Evolutionary conservation across 2,797 vertebrate species (phyloP).

Genomic region (Enoplosus armatus): DNA sequence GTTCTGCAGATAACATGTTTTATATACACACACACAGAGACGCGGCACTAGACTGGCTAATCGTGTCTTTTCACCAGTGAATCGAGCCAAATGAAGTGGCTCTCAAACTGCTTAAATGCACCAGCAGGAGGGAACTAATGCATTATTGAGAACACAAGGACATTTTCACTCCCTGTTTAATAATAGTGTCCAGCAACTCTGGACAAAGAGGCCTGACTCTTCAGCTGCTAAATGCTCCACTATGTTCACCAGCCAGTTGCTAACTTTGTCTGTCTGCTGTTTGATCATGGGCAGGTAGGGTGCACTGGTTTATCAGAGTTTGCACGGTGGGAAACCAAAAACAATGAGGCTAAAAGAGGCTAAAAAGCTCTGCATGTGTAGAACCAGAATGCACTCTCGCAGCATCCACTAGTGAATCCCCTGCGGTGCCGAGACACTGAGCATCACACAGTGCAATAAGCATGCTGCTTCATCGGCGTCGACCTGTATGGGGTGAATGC

Average conservation of each 20-base stretch:
- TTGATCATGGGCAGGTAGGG: not conserved
- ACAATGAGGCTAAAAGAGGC: not conserved
- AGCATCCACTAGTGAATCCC: not conserved
- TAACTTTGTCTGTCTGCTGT: not conserved
- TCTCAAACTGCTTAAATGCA: not conserved
- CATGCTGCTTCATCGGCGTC: not conserved
- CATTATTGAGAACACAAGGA: not conserved
- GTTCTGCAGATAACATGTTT: constrained; percentile 2
- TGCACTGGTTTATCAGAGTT: not conserved
- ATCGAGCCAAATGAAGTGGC: not conserved
- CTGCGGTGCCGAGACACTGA: not conserved
- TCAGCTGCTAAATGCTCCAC: not conserved
- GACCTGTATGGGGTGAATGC: not conserved
- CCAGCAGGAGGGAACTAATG: not conserved
- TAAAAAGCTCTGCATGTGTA: too few species aligned
- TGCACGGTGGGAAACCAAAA: not conserved
- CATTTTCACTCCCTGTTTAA: not conserved
- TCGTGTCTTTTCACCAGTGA: not conserved
- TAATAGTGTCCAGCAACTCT: too few species aligned
- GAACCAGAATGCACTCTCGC: not conserved
- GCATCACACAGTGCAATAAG: not conserved
- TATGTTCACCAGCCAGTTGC: not conserved
- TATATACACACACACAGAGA: not conserved
- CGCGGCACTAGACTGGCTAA: not conserved
- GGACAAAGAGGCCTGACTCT: not conserved